These are phyloP conservation scores for Xenopus borealis DNA, from an alignment of 2,113 vertebrate species.

Conservation along the genomic window DNA sequence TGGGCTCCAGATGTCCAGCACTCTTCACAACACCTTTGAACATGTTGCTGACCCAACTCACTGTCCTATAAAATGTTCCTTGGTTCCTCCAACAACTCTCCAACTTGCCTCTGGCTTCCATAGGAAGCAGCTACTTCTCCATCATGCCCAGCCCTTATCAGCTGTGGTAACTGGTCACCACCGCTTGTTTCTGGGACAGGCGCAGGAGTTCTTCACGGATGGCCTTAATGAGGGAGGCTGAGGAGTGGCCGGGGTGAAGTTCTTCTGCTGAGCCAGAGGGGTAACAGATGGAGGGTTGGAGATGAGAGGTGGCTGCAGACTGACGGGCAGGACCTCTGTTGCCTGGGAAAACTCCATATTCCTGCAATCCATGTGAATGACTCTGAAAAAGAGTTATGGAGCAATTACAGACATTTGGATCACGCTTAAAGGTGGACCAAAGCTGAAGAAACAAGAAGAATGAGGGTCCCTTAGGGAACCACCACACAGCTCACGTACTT, in stretches of 20 bases:
- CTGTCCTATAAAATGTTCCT: neutral
- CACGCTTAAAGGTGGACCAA: too few relatives aligned
- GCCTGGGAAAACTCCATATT: slow-evolving; percentile 80
- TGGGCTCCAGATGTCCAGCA: neutral
- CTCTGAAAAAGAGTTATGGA: slow-evolving; percentile 52
- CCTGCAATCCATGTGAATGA: slow-evolving; percentile 76
- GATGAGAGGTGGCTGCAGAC: slow-evolving; percentile 75
- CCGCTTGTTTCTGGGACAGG: slow-evolving; percentile 92
- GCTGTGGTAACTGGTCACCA: slow-evolving; percentile 86
- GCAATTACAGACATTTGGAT: too few relatives aligned
- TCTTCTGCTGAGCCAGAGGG: slow-evolving; percentile 78
- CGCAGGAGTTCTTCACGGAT: slow-evolving; percentile 96
- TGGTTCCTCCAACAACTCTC: too few relatives aligned
- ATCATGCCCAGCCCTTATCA: slow-evolving; percentile 64
- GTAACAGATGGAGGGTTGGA: slow-evolving; percentile 73
- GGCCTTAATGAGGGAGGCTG: slow-evolving; percentile 96
- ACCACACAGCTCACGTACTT: slow-evolving; percentile 80
- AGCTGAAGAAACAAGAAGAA: too few relatives aligned
- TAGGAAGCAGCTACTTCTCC: slow-evolving; percentile 66
- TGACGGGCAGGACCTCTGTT: slow-evolving; percentile 78
- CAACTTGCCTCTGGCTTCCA: slow-evolving; percentile 66
- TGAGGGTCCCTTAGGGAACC: too few relatives aligned
- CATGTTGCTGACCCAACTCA: slow-evolving; percentile 44
- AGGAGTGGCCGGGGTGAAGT: slow-evolving; percentile 86
- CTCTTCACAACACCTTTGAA: neutral